A percentile compares a stretch with the other conserved stretches of the same genome.
Conservation (phyloP, 2,113 vertebrate genomes). For the Centropus unirufus region DNA sequence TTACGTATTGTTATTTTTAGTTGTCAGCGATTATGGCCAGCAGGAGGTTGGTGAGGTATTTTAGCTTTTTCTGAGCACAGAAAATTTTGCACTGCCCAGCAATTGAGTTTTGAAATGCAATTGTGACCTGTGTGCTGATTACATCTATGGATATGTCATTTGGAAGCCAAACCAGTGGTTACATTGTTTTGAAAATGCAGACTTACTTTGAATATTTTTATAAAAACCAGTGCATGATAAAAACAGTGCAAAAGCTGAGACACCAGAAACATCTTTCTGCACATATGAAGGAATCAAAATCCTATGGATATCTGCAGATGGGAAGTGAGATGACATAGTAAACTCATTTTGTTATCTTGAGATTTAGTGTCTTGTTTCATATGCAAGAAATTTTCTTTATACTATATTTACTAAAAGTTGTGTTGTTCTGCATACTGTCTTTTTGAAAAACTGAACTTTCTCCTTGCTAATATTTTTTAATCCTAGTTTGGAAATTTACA, state of each 20-base stretch:
- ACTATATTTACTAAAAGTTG: neutral
- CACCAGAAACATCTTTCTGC: neutral
- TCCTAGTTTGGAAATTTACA: neutral
- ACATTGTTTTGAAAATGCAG: neutral
- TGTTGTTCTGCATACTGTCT: neutral
- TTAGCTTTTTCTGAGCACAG: neutral
- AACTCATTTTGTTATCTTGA: neutral
- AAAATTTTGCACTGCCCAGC: neutral
- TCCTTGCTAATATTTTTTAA: neutral
- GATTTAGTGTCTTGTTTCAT: neutral
- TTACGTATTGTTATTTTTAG: neutral
- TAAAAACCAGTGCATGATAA: neutral
- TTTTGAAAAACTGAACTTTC: neutral
- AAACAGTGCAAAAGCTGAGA: neutral
- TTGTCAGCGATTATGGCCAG: rapidly evolving
- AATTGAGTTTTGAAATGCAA: neutral
- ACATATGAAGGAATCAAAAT: neutral
- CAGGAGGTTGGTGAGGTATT: neutral
- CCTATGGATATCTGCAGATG: neutral
- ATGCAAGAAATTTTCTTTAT: neutral
- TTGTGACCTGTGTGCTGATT: neutral
- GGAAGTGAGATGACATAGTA: neutral
- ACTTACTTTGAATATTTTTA: neutral
- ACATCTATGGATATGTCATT: neutral
- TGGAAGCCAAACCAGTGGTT: neutral